These are phyloP conservation scores for Halcyon senegalensis DNA, from an alignment of 2,113 vertebrate species.

Conservation along the genomic window DNA sequence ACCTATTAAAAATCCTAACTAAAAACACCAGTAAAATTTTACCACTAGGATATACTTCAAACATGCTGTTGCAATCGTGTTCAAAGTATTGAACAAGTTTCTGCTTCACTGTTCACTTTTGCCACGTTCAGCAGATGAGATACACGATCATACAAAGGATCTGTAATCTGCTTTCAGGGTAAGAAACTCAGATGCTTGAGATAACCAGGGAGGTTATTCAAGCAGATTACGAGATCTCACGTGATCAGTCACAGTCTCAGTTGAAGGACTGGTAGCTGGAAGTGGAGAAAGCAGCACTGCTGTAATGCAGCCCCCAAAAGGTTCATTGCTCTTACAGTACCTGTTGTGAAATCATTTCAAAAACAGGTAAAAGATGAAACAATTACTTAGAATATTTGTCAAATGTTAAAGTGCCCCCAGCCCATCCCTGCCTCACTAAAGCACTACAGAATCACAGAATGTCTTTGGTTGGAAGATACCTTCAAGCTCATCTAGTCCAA, in stretches of 20 bases:
- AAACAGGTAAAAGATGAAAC: neutral
- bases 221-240: neutral
- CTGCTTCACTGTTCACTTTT: neutral
- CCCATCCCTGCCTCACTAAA: neutral
- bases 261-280: neutral
- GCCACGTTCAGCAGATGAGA: neutral
- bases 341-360: neutral
- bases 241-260: neutral
- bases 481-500: too few relatives aligned
- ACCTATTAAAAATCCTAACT: neutral
- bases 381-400: neutral
- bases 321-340: neutral
- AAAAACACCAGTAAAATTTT: neutral
- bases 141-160: neutral
- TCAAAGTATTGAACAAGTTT: neutral
- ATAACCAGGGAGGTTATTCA: neutral
- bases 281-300: neutral
- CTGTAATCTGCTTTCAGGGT: neutral
- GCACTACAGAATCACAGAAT: too few relatives aligned
- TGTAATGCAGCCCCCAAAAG: neutral
- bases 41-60: neutral
- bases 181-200: neutral
- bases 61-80: neutral
- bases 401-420: neutral
- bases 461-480: too few relatives aligned